Percentiles rank a stretch among this genome's conserved stretches.
Conservation (phyloP, 2,888 invertebrate genomes). For the Perithous albicinctus region DNA sequence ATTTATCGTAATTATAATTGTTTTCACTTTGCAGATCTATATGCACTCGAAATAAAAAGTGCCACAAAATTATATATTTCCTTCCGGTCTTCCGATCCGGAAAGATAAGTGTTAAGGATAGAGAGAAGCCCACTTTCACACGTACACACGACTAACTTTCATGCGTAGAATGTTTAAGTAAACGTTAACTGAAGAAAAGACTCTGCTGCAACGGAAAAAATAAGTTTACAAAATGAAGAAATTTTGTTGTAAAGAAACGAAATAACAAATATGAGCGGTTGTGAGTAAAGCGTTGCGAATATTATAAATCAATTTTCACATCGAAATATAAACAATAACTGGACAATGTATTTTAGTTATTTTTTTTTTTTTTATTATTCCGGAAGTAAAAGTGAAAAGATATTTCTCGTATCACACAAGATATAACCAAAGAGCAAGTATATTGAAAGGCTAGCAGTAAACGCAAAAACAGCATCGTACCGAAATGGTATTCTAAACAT, state of each 20-base stretch:
- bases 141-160: neutral
- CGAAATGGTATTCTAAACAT: neutral
- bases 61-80: slow-evolving; percentile 2
- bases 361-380: neutral
- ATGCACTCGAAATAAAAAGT: slow-evolving; percentile 5
- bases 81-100: slow-evolving; percentile 4
- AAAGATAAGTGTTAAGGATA: slow-evolving; percentile 10
- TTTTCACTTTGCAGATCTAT: neutral
- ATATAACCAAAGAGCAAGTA: neutral
- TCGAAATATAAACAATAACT: neutral
- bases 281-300: no score
- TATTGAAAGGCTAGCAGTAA: neutral
- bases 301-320: neutral
- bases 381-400: neutral
- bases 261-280: no score
- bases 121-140: slow-evolving; percentile 6
- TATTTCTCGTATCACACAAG: neutral
- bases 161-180: neutral
- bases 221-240: no score
- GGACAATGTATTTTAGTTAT: neutral
- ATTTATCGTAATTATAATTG: neutral
- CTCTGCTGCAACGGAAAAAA: no score
- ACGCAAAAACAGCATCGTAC: neutral
- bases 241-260: no score
- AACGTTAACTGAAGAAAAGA: no score